Percentiles rank a stretch among this genome's conserved stretches.
These are phyloP conservation scores for Julus scanicus DNA, from an alignment of 2,888 invertebrate genomes.

Conservation along the genomic window DNA sequence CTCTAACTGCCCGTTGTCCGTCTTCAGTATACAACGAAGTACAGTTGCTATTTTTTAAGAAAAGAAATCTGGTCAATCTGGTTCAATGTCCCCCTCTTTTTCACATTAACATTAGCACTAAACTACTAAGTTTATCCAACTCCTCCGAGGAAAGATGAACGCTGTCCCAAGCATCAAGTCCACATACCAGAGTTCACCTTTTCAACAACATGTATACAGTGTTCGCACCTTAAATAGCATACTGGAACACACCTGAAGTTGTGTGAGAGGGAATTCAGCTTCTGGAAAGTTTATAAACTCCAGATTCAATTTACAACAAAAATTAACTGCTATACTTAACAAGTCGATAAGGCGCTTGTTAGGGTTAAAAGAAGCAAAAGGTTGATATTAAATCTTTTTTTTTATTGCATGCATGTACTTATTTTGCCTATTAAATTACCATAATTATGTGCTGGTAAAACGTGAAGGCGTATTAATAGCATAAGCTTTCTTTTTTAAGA, in stretches of 20 bases:
- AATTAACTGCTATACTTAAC: not conserved
- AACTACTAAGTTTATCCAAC: not conserved
- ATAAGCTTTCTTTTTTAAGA: not conserved
- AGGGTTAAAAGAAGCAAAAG: not conserved
- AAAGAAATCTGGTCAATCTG: not conserved
- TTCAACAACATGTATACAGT: not conserved
- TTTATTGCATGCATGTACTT: not conserved
- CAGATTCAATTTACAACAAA: not conserved
- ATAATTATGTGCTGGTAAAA: not conserved
- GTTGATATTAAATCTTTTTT: too few species aligned
- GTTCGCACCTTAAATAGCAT: not conserved
- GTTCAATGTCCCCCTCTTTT: not conserved
- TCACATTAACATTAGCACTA: too few species aligned
- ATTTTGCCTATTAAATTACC: not conserved
- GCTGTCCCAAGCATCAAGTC: not conserved
- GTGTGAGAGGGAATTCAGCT: not conserved
- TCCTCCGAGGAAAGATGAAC: not conserved
- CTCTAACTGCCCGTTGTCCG: constrained; percentile 37
- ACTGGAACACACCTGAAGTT: not conserved
- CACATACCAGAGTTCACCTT: not conserved
- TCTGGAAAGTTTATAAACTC: not conserved
- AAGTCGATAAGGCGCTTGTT: not conserved
- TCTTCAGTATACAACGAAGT: not conserved
- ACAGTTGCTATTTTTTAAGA: not conserved
- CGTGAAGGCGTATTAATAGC: not conserved